phyloP scores from a whole-genome alignment of 2,113 vertebrate species.

The Emydocephalus ijimae region DNA sequence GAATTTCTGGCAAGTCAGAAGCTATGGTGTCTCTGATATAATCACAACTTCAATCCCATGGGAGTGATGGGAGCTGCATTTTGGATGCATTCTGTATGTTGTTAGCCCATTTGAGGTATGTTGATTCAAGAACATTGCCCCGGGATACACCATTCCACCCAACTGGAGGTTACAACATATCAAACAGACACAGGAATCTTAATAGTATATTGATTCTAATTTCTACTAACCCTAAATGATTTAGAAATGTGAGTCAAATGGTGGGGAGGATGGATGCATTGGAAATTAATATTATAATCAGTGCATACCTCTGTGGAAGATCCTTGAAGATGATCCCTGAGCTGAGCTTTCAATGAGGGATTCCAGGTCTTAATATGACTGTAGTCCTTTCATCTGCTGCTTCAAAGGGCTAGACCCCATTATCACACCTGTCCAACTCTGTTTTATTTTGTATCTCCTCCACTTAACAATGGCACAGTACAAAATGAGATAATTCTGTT shows the following conservation, averaged over 20 bases:
- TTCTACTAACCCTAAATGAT: not conserved
- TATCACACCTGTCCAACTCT: not conserved
- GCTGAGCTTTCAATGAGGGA: not conserved
- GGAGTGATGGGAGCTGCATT: not conserved
- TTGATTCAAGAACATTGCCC: not conserved
- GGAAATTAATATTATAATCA: not conserved
- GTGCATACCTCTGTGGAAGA: not conserved
- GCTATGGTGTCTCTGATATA: not conserved
- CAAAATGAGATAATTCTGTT: slow-evolving; percentile 35
- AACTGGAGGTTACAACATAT: not conserved
- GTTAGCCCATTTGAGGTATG: not conserved
- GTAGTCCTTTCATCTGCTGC: not conserved
- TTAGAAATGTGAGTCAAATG: not conserved
- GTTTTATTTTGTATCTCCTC: slow-evolving; percentile 21
- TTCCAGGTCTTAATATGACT: not conserved
- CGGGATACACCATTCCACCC: not conserved
- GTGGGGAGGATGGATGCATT: not conserved
- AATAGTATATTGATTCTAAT: not conserved
- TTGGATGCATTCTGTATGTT: not conserved
- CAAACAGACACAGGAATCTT: not conserved
- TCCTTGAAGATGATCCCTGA: not conserved
- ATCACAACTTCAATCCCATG: not conserved
- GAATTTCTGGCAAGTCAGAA: not conserved
- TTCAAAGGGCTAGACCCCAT: not conserved
- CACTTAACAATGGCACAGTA: slow-evolving; percentile 16